Conservation (phyloP, 1,140 invertebrate species). For the Ladona fulva region DNA sequence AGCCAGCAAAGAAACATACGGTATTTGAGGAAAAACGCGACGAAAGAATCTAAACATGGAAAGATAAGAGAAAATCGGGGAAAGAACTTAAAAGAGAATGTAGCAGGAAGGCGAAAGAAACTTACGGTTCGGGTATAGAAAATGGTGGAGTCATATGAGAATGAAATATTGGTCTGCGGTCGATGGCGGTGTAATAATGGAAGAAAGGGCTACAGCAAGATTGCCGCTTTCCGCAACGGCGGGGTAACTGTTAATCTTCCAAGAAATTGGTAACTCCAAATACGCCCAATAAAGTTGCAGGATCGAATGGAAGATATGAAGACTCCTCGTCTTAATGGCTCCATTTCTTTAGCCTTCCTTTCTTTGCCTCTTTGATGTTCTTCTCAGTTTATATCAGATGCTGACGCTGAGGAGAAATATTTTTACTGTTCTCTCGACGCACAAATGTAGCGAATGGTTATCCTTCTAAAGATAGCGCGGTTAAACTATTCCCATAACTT, state of each 20-base stretch:
- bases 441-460: too few species aligned
- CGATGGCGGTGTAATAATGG: not conserved
- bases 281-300: not conserved
- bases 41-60: too few species aligned
- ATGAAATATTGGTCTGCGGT: not conserved
- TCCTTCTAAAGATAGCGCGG: too few species aligned
- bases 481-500: too few species aligned
- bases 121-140: not conserved
- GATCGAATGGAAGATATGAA: not conserved
- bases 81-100: too few species aligned
- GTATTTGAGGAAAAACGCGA: too few species aligned
- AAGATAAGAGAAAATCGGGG: not conserved
- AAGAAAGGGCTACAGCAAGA: not conserved
- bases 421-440: too few species aligned
- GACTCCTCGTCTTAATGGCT: not conserved
- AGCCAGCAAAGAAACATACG: too few species aligned
- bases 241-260: not conserved
- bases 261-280: not conserved
- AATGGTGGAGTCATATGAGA: not conserved
- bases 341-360: not conserved
- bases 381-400: too few species aligned
- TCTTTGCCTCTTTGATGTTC: too few species aligned
- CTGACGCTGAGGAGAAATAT: too few species aligned
- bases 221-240: not conserved
- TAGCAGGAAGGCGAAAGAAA: not conserved